A percentile compares a stretch with the other conserved stretches of the same genome.
Conservation (phyloP, 2,113 vertebrate species). For the Thalassarche chlororhynchos region DNA sequence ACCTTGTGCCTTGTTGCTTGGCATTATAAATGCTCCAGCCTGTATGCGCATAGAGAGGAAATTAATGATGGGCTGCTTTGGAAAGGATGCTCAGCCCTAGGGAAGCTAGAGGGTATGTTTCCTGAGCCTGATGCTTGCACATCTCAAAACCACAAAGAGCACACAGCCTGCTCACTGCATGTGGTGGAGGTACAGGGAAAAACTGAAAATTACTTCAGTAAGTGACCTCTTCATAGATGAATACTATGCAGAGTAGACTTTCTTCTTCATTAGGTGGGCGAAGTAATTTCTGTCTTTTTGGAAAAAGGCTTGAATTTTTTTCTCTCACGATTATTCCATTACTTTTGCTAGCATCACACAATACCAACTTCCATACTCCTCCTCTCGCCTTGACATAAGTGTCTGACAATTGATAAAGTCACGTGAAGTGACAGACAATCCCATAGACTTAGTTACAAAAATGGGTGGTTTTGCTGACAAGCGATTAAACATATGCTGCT, state of each 20-base stretch:
- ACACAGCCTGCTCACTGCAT: neutral
- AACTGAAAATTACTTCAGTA: neutral
- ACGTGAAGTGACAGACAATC: neutral
- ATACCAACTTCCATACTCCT: neutral
- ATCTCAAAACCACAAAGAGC: neutral
- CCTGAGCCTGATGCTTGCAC: neutral
- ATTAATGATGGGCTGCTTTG: neutral
- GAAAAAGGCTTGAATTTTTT: neutral
- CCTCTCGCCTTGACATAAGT: no score
- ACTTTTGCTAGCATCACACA: neutral
- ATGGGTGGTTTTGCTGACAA: neutral
- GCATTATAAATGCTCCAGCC: neutral
- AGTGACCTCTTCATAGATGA: neutral
- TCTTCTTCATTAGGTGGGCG: neutral
- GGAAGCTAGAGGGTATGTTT: neutral
- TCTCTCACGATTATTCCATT: neutral
- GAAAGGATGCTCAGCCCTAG: neutral
- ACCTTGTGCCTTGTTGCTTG: no score
- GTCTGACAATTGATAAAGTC: neutral
- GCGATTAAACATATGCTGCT: neutral
- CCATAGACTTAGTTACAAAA: neutral
- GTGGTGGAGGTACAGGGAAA: neutral
- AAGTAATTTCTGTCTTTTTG: neutral
- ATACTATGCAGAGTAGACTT: neutral
- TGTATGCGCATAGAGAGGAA: neutral